A percentile compares a stretch with the other conserved stretches of the same genome.
Evolutionary conservation across 2,113 vertebrate genomes (phyloP).

Genomic region (Cettia cetti): DNA sequence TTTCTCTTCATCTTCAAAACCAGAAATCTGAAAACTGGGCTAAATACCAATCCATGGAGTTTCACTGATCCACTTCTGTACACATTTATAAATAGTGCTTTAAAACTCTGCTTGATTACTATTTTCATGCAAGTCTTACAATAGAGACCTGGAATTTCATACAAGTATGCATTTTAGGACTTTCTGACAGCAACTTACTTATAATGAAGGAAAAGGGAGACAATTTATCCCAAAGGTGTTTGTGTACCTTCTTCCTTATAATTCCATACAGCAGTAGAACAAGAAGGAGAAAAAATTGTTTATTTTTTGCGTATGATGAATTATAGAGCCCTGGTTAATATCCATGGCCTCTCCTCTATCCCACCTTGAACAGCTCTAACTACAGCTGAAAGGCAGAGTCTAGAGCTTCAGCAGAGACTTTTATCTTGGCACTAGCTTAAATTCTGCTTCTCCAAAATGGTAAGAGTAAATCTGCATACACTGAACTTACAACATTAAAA

Average conservation of each 20-base stretch:
- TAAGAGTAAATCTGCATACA: not conserved
- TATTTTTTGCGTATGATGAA: not conserved
- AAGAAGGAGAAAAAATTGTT: not conserved
- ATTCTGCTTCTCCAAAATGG: not conserved
- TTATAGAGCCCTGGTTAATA: not conserved
- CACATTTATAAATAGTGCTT: not conserved
- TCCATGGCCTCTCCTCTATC: not conserved
- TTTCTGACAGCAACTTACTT: not conserved
- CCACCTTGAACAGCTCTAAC: not conserved
- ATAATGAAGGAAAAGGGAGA: not conserved
- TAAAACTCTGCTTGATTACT: not conserved
- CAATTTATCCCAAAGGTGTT: not conserved
- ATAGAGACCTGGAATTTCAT: not conserved
- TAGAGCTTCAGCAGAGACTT: not conserved
- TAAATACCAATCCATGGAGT: not conserved
- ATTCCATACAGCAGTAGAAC: not conserved
- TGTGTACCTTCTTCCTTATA: not conserved
- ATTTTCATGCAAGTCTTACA: not conserved
- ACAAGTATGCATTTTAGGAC: not conserved
- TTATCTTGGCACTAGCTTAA: not conserved
- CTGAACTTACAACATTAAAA: not conserved
- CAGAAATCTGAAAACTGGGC: not conserved
- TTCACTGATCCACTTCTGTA: not conserved
- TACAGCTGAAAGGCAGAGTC: not conserved
- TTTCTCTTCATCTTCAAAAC: not conserved